Evolutionary conservation across 2,113 vertebrate species (phyloP).

Genomic region (Cichladusa arquata): DNA sequence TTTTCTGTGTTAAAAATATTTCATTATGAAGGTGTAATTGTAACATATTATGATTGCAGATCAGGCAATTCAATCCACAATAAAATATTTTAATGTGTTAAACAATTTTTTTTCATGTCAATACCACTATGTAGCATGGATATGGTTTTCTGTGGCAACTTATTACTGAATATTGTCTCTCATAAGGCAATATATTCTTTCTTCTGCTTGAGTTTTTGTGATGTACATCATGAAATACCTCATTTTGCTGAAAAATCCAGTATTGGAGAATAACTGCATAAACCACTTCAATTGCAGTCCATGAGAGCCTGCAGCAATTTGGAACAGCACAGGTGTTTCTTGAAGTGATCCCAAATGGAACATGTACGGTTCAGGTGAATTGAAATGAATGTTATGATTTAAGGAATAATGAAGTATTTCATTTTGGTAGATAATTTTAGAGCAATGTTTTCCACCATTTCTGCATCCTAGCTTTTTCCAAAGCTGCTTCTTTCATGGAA

Average conservation of each 20-base stretch:
- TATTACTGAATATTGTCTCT: not conserved
- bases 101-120: not conserved
- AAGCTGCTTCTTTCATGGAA: not conserved
- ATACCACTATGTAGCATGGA: not conserved
- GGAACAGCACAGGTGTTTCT: not conserved
- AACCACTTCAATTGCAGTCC: not conserved
- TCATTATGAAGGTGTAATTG: not conserved
- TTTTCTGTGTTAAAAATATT: not conserved
- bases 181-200: not conserved
- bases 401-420: not conserved
- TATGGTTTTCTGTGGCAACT: not conserved
- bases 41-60: not conserved
- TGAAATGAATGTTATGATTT: not conserved
- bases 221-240: not conserved
- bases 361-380: not conserved
- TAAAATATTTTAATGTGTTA: not conserved
- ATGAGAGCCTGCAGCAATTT: not conserved
- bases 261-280: not conserved
- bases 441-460: not conserved
- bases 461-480: not conserved
- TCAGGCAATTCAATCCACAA: not conserved
- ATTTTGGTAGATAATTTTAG: not conserved
- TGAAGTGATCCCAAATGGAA: not conserved
- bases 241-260: not conserved
- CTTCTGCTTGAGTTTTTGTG: not conserved